Percentiles rank a stretch among this genome's conserved stretches.
Evolutionary conservation across 2,797 vertebrate species (phyloP).

Genomic region (Falco berigora): DNA sequence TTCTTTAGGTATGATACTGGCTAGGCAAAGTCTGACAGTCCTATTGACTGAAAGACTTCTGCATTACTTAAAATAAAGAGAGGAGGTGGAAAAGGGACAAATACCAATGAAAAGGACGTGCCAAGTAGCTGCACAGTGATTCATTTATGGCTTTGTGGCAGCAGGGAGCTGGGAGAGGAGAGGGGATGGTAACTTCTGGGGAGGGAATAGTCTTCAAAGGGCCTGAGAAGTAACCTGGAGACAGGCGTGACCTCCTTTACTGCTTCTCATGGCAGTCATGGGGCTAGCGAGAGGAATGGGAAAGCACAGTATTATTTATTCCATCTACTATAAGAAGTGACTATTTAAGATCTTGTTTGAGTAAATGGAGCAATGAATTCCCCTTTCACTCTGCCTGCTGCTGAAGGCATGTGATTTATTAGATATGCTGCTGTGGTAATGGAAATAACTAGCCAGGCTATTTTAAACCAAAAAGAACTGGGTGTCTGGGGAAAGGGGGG

Average conservation of each 20-base stretch:
- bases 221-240: not conserved
- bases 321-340: not conserved
- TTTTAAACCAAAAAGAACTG: not conserved
- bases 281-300: not conserved
- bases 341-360: not conserved
- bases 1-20: not conserved
- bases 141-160: not conserved
- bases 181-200: not conserved
- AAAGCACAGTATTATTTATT: not conserved
- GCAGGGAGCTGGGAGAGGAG: not conserved
- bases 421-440: not conserved
- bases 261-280: not conserved
- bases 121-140: not conserved
- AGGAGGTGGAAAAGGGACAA: not conserved
- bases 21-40: not conserved
- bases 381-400: not conserved
- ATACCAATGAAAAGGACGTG: not conserved
- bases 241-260: not conserved
- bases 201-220: not conserved
- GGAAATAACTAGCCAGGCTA: not conserved
- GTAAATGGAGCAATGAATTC: constrained; percentile 9
- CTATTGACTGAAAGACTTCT: not conserved
- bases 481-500: not conserved
- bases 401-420: not conserved
- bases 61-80: not conserved